Percentiles rank a stretch among this genome's conserved stretches.
Evolutionary conservation across 2,888 invertebrate genomes (phyloP).

Genomic region (Anarsia innoxiella): DNA sequence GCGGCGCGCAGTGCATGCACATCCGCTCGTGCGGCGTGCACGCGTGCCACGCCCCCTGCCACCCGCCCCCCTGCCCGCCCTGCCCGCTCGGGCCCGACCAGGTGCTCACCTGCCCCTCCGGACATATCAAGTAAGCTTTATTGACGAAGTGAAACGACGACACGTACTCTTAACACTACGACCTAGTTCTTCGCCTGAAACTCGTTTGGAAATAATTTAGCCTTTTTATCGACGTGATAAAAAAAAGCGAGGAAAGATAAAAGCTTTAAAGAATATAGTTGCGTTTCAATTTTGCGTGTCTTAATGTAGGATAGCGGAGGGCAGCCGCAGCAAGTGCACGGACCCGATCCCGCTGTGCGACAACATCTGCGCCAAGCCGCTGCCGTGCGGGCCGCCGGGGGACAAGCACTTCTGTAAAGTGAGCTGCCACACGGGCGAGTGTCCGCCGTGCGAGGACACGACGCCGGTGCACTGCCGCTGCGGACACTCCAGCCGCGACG

Average conservation of each 20-base stretch:
- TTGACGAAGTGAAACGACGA: no score
- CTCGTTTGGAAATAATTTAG: not conserved
- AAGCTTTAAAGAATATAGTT: not conserved
- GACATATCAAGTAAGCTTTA: no score
- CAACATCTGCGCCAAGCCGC: conserved; percentile 77
- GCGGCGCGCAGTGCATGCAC: conserved; percentile 87
- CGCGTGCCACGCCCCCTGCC: conserved; percentile 90
- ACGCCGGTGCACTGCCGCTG: conserved; percentile 89
- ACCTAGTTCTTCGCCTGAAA: no score
- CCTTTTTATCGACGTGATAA: not conserved
- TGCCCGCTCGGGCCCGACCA: conserved; percentile 72
- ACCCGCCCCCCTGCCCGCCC: conserved; percentile 82
- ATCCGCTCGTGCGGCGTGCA: conserved; percentile 92
- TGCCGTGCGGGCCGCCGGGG: conserved; percentile 80
- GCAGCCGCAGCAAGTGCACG: conserved; percentile 79
- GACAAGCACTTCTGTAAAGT: conserved; percentile 81
- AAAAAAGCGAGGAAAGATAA: not conserved
- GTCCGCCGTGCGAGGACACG: conserved; percentile 84
- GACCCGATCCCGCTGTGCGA: conserved; percentile 90
- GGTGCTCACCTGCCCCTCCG: conserved; percentile 54
- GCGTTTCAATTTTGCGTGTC: not conserved
- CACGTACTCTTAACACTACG: no score
- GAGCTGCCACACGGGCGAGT: conserved; percentile 80
- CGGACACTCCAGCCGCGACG: conserved; percentile 87
- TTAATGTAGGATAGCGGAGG: conserved; percentile 37